phyloP scores from a whole-genome alignment of 2,888 invertebrate species.

The Noctua fimbriata region DNA sequence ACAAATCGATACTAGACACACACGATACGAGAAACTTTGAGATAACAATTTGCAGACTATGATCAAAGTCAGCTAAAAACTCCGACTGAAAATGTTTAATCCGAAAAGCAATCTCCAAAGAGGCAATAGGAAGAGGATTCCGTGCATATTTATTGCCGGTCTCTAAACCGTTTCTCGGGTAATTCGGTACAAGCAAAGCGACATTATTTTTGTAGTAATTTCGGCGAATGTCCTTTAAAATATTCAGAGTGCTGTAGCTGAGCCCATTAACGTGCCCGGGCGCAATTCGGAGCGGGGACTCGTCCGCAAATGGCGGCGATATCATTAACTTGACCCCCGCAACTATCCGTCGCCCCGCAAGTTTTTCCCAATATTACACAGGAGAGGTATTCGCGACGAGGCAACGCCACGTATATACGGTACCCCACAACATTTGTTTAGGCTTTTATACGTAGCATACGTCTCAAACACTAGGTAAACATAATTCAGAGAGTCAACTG shows the following conservation, averaged over 20 bases:
- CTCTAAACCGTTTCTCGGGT: slow-evolving; percentile 88
- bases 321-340: slow-evolving; percentile 89
- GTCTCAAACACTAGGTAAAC: slow-evolving; percentile 64
- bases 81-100: slow-evolving; percentile 82
- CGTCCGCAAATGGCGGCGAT: slow-evolving; percentile 89
- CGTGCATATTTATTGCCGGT: slow-evolving; percentile 88
- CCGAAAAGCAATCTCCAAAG: slow-evolving; percentile 87
- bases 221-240: slow-evolving; percentile 90
- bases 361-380: slow-evolving; percentile 89
- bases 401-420: slow-evolving; percentile 67
- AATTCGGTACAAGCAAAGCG: slow-evolving; percentile 89
- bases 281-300: slow-evolving; percentile 87
- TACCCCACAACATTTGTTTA: slow-evolving; percentile 75
- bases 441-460: slow-evolving; percentile 58
- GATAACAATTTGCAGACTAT: slow-evolving; percentile 55
- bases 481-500: slow-evolving; percentile 56
- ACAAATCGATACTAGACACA: slow-evolving; percentile 71
- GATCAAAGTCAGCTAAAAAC: slow-evolving; percentile 62
- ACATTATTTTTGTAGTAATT: slow-evolving; percentile 91
- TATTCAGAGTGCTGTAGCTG: slow-evolving; percentile 89
- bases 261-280: slow-evolving; percentile 89
- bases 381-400: slow-evolving; percentile 81
- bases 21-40: slow-evolving; percentile 47
- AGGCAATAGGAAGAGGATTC: slow-evolving; percentile 87
- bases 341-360: slow-evolving; percentile 86